These are phyloP conservation scores for Tor tambroides DNA, from an alignment of 2,113 vertebrate genomes.

Conservation along the genomic window DNA sequence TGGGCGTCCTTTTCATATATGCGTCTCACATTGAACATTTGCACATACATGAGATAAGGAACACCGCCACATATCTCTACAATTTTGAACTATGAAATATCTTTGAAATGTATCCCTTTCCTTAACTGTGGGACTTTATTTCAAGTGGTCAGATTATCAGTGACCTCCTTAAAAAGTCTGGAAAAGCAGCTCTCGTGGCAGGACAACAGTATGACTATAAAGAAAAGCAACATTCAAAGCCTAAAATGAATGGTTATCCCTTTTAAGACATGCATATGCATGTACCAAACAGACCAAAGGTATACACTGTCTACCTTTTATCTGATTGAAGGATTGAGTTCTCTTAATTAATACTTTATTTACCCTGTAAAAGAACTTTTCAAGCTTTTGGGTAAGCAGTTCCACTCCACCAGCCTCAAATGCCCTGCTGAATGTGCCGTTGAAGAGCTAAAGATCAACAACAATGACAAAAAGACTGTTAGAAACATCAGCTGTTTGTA, in stretches of 20 bases:
- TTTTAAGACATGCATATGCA: neutral
- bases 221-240: neutral
- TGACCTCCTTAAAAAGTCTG: neutral
- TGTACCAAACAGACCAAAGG: neutral
- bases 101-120: neutral
- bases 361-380: constrained; percentile 99
- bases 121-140: neutral
- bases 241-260: neutral
- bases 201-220: neutral
- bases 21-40: neutral
- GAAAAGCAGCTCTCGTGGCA: neutral
- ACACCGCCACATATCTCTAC: no score
- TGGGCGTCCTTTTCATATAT: neutral
- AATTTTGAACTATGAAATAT: neutral
- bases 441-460: constrained; percentile 85
- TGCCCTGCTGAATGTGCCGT: constrained; percentile 88
- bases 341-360: constrained; percentile 56
- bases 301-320: constrained; percentile 13
- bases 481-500: neutral
- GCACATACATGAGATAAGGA: neutral
- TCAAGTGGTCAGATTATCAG: neutral
- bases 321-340: constrained; percentile 39
- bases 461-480: neutral
- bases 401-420: constrained; percentile 92
- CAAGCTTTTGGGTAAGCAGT: constrained; percentile 89